Percentiles rank a stretch among this genome's conserved stretches.
Evolutionary conservation across 2,888 invertebrate genomes (phyloP).

Genomic region (Brenthis daphne): DNA sequence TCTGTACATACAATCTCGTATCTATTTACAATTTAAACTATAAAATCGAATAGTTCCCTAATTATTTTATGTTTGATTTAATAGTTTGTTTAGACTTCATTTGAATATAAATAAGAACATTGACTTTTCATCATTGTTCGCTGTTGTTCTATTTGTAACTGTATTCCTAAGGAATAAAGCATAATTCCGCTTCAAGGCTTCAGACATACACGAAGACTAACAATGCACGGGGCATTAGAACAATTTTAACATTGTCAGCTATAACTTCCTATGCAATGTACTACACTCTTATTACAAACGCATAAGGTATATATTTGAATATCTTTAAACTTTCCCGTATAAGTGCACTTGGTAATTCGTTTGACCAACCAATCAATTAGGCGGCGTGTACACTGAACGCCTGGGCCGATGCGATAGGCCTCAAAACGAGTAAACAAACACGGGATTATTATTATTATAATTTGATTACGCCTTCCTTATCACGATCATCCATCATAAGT

Average conservation of each 20-base stretch:
- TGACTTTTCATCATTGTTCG: slow-evolving; percentile 11
- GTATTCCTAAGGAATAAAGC: neutral
- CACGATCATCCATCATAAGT: slow-evolving; percentile 58
- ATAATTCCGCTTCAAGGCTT: neutral
- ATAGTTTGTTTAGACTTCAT: slow-evolving; percentile 37
- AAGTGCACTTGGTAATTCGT: slow-evolving; percentile 23
- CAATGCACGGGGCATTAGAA: slow-evolving; percentile 3
- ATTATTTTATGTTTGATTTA: slow-evolving; percentile 36
- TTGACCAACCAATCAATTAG: slow-evolving; percentile 52
- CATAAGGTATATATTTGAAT: slow-evolving; percentile 20
- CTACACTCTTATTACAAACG: neutral
- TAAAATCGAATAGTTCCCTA: slow-evolving; percentile 24
- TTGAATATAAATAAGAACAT: slow-evolving; percentile 39
- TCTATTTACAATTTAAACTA: slow-evolving; percentile 5
- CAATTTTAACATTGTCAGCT: neutral
- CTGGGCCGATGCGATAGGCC: slow-evolving; percentile 48
- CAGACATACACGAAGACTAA: neutral
- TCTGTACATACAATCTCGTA: neutral
- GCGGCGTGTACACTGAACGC: slow-evolving; percentile 39
- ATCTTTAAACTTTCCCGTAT: neutral
- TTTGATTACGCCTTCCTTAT: slow-evolving; percentile 52
- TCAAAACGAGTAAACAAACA: slow-evolving; percentile 59
- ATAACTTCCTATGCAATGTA: neutral
- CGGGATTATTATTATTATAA: slow-evolving; percentile 59
- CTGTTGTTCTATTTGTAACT: neutral